Base-by-base conservation (phyloP, 1,140 invertebrate species). In the Lysiphlebus fabarum region DNA sequence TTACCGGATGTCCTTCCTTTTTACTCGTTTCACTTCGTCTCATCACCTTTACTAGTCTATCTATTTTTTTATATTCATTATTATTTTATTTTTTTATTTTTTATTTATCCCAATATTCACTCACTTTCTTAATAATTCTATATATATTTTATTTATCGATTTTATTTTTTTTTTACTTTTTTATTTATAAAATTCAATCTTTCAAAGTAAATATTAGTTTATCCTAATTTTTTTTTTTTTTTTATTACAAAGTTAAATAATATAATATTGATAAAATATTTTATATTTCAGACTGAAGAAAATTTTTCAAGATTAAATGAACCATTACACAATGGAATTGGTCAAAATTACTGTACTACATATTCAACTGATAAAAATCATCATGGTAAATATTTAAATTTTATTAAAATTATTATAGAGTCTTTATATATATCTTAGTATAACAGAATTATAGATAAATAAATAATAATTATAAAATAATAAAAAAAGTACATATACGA, bases 1-100 rank as follows among this genome's bases (percentile, higher is more conserved):
- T 74, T 67, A 65, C 76, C 74, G 76, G 69, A 69, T 69, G 66
- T 69, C 72, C 66, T 75, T 66, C 61, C 62, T 67, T 63, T 60
- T 55, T 58, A 59, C 47, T 53, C 61, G 53, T 54, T 55, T 63
- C 53, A 33, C 60, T 53, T 54, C 50, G 53, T 66, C 65, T 64
- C 61, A 62, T 59, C 64, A 53, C n/a, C 53, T 40, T 58, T 51
- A 47, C 48, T 50, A 38, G 41, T 43, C 10, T n/a, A 60, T 34
- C 56, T 14, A 40, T 63, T 42, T 49, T 54, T 37, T 33, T 55
- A 57, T 62, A 8, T 44, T 47, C 45, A 53, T 58, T 37, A 50
- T 42, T 57, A 41, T 47, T 48, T 49, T 66, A 17, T 17, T 17
- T 1, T 17, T 17, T 17, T 17, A 1, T 17, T 17, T 17, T 17